A percentile compares a stretch with the other conserved stretches of the same genome.
These are phyloP conservation scores for Sinodicranocentrus sp. DNA, from an alignment of 2,888 invertebrate genomes.

Conservation along the genomic window DNA sequence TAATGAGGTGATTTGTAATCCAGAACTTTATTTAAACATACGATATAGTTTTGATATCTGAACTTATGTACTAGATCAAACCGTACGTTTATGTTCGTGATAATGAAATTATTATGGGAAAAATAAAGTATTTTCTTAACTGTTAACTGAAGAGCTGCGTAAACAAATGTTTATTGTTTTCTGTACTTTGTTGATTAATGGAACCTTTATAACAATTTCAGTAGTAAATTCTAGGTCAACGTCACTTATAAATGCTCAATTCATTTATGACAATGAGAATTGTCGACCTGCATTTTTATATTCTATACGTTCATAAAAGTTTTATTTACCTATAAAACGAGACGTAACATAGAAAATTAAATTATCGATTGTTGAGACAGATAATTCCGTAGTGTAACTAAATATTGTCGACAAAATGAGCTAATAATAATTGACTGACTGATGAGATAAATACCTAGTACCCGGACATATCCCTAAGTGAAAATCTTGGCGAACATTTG, in stretches of 20 bases:
- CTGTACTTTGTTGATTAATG: conserved; percentile 27
- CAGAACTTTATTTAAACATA: no score
- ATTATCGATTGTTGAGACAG: conserved; percentile 26
- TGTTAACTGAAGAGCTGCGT: background rate
- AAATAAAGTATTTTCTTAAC: background rate
- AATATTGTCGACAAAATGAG: conserved; percentile 14
- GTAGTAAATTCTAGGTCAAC: background rate
- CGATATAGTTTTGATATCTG: no score
- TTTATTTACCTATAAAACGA: no score
- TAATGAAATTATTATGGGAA: conserved; percentile 7
- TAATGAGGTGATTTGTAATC: no score
- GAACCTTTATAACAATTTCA: conserved; percentile 53
- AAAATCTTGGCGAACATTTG: conserved; percentile 24
- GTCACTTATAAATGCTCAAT: background rate
- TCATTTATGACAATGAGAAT: no score
- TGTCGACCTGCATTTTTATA: no score
- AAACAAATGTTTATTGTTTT: conserved; percentile 42
- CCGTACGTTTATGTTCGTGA: background rate
- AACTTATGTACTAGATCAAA: background rate
- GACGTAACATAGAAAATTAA: conserved; percentile 24
- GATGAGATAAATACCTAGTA: conserved; percentile 52
- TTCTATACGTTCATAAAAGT: no score
- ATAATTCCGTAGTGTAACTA: background rate
- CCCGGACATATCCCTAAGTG: no score
- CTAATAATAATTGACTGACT: conserved; percentile 23